Evolutionary conservation across 2,113 vertebrate genomes (phyloP), one percentile per base, ranked within the genome.

Genomic region (Oreochromis niloticus): DNA sequence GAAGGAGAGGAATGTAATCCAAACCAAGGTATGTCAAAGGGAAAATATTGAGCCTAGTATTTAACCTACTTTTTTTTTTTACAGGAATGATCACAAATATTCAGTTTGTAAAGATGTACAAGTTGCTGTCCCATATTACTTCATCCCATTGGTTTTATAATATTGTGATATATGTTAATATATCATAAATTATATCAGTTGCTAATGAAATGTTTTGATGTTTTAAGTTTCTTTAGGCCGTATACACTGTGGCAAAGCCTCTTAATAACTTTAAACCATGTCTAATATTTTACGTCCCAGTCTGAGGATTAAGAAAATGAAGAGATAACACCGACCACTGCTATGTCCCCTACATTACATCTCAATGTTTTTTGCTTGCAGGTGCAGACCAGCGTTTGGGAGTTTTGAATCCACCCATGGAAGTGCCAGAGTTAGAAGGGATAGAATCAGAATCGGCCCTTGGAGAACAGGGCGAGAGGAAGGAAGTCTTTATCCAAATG

Each of bases 401-500:
- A 5, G 71, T 85, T 55, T 43, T 89, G 84, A 83, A 80, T 89
- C 83, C 85, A 32, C 27, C 80, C 27, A 82, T 85, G 59, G 87
- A 87, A 27, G 59, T 78, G 6, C 32, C 84, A 10, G 87, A 91
- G 36, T 84, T 91, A 27, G 81, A 91, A 5, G 81, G 54, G 6
- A 86, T 86, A 12, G 89, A 86, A 7, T 39, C 90, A 7, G 84
- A 88, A 5, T 16, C 63, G 1, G 57, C 13, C 6, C 36, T 89
- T 4, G 75, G 34, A 50, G 87, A 83, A 4, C 55, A 81, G 24
- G 89, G 92, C 2, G 66, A 91, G 19, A 89, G 56, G 3, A 89
- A 94, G 66, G 90, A 91, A 13, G 85, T 92, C n/a, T 80, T 89
- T 12, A 56, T 83, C 80, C 80, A 71, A 19, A 78, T 80, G 3